Evolutionary conservation across 2,888 invertebrate species (phyloP).

Genomic region (Drosophila paucipuncta): DNA sequence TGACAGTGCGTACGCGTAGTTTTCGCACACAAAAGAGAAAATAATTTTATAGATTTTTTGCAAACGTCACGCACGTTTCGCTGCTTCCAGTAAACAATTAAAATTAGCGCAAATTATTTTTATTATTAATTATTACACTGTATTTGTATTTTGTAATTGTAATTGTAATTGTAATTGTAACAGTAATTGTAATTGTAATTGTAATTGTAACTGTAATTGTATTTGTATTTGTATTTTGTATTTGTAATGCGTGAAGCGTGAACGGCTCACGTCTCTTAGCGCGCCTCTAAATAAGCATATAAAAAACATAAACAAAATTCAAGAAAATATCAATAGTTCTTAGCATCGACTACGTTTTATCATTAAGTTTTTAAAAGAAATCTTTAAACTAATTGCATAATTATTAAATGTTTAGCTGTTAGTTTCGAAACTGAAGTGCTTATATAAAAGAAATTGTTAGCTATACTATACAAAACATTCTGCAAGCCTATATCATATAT

Average conservation of each 20-base stretch:
- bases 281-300: conserved; percentile 31
- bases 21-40: not conserved
- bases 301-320: conserved; percentile 10
- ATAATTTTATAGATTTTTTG: conserved; percentile 35
- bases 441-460: conserved; percentile 75
- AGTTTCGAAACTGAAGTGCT: conserved; percentile 77
- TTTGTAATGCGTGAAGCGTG: conserved; percentile 30
- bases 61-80: conserved; percentile 52
- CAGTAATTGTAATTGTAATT: conserved; percentile 17
- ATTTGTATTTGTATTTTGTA: conserved; percentile 27
- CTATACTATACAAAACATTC: conserved; percentile 52
- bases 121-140: conserved; percentile 35
- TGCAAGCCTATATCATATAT: conserved; percentile 50
- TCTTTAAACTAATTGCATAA: conserved; percentile 43
- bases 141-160: conserved; percentile 42
- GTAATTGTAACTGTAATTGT: conserved; percentile 33
- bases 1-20: conserved; percentile 13
- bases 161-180: conserved; percentile 24
- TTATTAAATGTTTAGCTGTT: conserved; percentile 43
- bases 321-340: conserved; percentile 29
- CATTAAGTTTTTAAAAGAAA: conserved; percentile 50
- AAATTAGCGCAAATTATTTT: conserved; percentile 76
- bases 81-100: conserved; percentile 75
- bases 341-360: conserved; percentile 56
- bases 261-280: conserved; percentile 36